Evolutionary conservation across 2,113 vertebrate genomes (phyloP).

Genomic region (Sphaerodactylus townsendi): DNA sequence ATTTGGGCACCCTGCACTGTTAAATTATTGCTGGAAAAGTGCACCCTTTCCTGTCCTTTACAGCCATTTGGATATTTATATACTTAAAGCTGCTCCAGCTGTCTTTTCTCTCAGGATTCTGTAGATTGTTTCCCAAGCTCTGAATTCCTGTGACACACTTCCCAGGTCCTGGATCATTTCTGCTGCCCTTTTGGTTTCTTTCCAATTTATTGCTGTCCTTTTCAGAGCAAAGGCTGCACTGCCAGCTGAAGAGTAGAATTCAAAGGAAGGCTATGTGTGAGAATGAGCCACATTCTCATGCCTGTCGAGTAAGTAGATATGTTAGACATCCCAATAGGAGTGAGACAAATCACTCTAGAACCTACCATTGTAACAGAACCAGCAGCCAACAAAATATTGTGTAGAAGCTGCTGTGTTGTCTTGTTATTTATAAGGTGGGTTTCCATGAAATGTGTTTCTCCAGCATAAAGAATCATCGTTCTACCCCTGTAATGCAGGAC

Average conservation of each 20-base stretch:
- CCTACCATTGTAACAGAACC: not conserved
- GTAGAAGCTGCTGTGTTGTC: not conserved
- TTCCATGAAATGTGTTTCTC: not conserved
- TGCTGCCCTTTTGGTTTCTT: not conserved
- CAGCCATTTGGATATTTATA: not conserved
- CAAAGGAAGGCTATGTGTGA: not conserved
- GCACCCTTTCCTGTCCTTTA: not conserved
- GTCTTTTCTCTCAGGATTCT: constrained; percentile 31
- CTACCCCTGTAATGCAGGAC: not conserved
- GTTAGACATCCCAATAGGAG: constrained; percentile 1
- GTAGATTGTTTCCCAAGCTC: not conserved
- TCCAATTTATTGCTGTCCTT: constrained; percentile 20
- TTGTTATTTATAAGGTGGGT: not conserved
- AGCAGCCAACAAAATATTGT: not conserved
- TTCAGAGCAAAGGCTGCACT: constrained; percentile 2
- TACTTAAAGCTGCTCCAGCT: constrained; percentile 17
- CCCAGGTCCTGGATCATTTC: constrained; percentile 11
- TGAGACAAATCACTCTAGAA: not conserved
- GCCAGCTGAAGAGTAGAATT: not conserved
- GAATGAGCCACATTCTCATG: not conserved
- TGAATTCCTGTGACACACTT: not conserved
- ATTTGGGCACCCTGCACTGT: not conserved
- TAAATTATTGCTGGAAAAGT: not conserved
- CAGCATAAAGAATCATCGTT: not conserved
- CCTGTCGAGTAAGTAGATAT: not conserved